phyloP scores from a whole-genome alignment of 37 sponge, comb jelly and placozoan genomes.

The Dysidea cf. avara region DNA sequence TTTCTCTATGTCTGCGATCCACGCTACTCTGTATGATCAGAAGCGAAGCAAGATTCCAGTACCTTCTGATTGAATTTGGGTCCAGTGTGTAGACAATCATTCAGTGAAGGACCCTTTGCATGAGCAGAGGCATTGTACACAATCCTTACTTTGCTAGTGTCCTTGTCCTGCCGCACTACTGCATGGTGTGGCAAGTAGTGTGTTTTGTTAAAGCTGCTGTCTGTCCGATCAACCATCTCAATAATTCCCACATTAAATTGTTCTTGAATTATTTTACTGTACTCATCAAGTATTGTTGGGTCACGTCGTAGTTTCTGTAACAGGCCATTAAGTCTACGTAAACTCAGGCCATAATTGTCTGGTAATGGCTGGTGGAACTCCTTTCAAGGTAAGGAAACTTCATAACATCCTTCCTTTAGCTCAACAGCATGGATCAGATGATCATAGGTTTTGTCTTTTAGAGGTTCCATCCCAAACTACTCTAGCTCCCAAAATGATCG shows the following conservation, averaged over 20 bases:
- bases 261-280: not conserved
- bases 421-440: not conserved
- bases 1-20: conserved; percentile 53
- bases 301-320: not conserved
- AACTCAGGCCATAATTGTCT: not conserved
- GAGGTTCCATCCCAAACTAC: too few relatives aligned
- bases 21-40: conserved; percentile 23
- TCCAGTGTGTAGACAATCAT: conserved; percentile 45
- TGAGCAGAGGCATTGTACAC: conserved; percentile 47
- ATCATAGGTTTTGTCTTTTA: too few relatives aligned
- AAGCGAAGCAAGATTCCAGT: conserved; percentile 46
- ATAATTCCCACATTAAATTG: too few relatives aligned
- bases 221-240: too few relatives aligned
- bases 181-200: conserved; percentile 70
- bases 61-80: conserved; percentile 48
- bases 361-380: not conserved
- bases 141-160: conserved; percentile 45
- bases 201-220: too few relatives aligned
- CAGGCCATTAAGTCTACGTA: not conserved
- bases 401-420: not conserved
- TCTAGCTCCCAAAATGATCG: too few relatives aligned
- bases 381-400: conserved; percentile 8
- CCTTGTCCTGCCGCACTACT: conserved; percentile 41
- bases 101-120: conserved; percentile 29
- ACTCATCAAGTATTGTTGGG: conserved; percentile 5